Evolutionary conservation across 2,888 invertebrate species (phyloP), one percentile per base, ranked within the genome.

Genomic region (Hypomecis punctinalis): DNA sequence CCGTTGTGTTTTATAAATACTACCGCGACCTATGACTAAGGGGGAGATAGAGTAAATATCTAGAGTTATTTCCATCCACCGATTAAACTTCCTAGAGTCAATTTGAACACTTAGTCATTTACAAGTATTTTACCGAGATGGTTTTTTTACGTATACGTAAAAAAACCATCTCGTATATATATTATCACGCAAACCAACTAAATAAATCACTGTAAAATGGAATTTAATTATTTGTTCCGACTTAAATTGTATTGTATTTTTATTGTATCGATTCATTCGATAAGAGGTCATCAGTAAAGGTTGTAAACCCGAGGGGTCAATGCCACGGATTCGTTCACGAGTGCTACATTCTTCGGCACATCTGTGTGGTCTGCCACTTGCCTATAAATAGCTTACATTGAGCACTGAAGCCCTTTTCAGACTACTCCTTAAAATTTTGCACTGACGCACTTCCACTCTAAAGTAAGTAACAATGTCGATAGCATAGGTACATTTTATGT

Each of bases 311-410:
- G 49, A 52, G 49, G 61, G 67, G 67, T 66, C 68, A 61, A 51
- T 63, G 63, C 57, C 59, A 63, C 55, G 52, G 45, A 45, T 61
- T 62, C 39, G 51, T 13, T 53, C n/a, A 40, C 46, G 54, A 60
- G 56, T 61, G 47, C 48, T 52, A 64, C 62, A 61, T 64, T 65
- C 62, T 66, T 70, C 53, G 10, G 43, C 54, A 66, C 68, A 68
- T 61, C 57, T 68, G 68, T 61, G 63, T 54, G 54, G 53, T 54
- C 43, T 53, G 59, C 64, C 54, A 55, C 47, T 64, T 66, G 42
- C 46, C 57, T 62, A 63, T 65, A 67, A 67, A 67, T 65, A 65
- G 59, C 53, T 9, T 57, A 43, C 52, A 35, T 52, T 63, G 52
- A 40, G n/a, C 49, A 65, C 70, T 48, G 33, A 39, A 43, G 37